Evolutionary conservation across 1,140 invertebrate genomes (phyloP), one percentile per base, ranked within the genome.

Genomic region (Polyergus mexicanus): DNA sequence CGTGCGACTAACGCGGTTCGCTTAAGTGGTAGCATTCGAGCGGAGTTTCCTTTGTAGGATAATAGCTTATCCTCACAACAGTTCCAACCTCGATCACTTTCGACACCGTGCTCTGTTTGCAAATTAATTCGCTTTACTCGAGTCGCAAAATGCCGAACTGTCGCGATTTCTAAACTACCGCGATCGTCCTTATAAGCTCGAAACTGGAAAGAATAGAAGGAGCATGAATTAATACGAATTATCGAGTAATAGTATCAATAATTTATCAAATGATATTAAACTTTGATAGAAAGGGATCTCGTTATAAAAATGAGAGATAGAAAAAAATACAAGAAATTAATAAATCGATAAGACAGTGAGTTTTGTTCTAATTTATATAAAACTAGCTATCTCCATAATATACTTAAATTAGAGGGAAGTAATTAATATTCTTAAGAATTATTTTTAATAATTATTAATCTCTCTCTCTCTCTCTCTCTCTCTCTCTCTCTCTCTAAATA

Each of bases 21-120:
- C 66, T 81, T 81, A 81, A 81, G 72, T 66, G 66, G 35, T 47
- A 54, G 38, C 51, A 58, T 54, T 81, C 78, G 68, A 81, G 66
- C 78, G 51, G 66, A 81, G 78, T 72, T 81, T 72, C 78, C 78
- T 81, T 81, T 81, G 78, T 81, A 71, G 66, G 54, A 60, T 60
- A 60, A 60, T 60, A 60, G 78, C 78, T 81, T 81, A 81, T 81
- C 78, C 66, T 44, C 11, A 54, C 78, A 25, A 81, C 22, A 38
- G n/a, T 72, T 81, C 22, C 68, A 60, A 72, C 51, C 66, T 81
- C 78, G 77, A 81, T 81, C 77, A 71, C 77, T 66, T 51, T 71
- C 77, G 54, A 44, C 54, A 81, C 66, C 78, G 78, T 81, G 78
- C 38, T 16, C 66, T 81, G 68, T 81, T 81, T 81, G 66, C 78